Conservation (phyloP, 2,797 vertebrate species). For the Gallinago nigripennis region DNA sequence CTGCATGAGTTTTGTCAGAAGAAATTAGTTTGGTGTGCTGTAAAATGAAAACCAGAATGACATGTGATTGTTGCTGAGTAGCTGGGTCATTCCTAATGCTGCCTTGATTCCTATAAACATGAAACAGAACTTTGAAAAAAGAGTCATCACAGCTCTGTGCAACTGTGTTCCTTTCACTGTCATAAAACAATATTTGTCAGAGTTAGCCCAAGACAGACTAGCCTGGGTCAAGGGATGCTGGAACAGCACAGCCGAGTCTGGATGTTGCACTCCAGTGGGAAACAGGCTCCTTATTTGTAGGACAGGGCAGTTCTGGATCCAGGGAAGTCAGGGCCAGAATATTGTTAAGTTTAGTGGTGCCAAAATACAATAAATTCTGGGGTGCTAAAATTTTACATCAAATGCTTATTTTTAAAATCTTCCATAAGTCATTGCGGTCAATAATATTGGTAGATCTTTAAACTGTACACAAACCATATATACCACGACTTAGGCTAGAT, state of each 20-base stretch:
- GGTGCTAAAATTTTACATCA: not conserved
- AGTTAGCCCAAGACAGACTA: not conserved
- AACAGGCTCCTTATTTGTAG: not conserved
- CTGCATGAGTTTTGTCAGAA: constrained; percentile 59
- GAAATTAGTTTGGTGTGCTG: constrained; percentile 57
- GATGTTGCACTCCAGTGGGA: not conserved
- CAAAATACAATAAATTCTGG: not conserved
- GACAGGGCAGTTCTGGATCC: not conserved
- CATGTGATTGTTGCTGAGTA: constrained; percentile 14
- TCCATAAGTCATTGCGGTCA: not conserved
- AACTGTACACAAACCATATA: not conserved
- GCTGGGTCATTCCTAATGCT: constrained; percentile 45
- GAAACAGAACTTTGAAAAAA: constrained; percentile 58
- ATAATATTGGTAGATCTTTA: not conserved
- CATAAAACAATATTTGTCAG: constrained; percentile 16
- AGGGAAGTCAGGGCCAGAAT: not conserved
- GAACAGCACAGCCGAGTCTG: not conserved
- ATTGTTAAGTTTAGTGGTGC: not conserved
- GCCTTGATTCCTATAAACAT: constrained; percentile 43
- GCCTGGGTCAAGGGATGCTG: not conserved
- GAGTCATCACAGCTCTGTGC: constrained; percentile 34
- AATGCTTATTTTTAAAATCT: not conserved
- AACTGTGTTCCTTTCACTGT: constrained; percentile 1
- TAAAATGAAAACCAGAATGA: constrained; percentile 65
- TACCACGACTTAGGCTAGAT: not conserved